These are phyloP conservation scores for Podiceps cristatus DNA, from an alignment of 2,113 vertebrate genomes.

Conservation along the genomic window DNA sequence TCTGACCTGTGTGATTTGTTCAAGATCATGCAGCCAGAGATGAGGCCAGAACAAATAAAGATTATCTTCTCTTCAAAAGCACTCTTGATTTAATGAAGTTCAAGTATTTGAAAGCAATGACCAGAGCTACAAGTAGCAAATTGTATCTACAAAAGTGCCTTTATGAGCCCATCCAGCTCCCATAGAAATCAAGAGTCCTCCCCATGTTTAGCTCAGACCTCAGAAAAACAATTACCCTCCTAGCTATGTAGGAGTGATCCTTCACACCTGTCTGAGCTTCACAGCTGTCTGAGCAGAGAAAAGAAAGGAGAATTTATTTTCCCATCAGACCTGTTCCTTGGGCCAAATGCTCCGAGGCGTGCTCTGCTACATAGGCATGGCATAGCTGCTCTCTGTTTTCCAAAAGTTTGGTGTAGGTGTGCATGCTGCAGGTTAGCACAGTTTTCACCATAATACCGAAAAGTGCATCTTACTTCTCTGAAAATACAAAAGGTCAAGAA, in stretches of 20 bases:
- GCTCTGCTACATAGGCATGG: background rate
- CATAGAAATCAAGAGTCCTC: background rate
- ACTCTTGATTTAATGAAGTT: background rate
- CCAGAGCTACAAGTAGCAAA: background rate
- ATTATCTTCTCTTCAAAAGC: background rate
- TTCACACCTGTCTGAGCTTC: background rate
- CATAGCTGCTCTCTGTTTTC: background rate
- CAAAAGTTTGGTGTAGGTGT: background rate
- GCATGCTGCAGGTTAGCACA: background rate
- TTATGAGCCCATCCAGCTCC: background rate
- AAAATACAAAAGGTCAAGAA: background rate
- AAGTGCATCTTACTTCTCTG: background rate
- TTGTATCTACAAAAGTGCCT: background rate
- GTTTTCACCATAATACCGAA: background rate
- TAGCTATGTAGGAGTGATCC: background rate
- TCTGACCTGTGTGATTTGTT: background rate
- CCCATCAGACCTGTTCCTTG: rapidly evolving
- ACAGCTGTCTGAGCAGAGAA: background rate
- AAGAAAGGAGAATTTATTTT: background rate
- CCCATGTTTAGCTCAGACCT: background rate
- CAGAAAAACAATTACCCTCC: background rate
- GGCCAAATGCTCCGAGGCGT: background rate
- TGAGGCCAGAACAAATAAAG: background rate
- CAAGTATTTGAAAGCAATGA: background rate
- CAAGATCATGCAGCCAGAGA: background rate